phyloP scores from a whole-genome alignment of 2,888 invertebrate genomes.

The Mimumesa dahlbomi region DNA sequence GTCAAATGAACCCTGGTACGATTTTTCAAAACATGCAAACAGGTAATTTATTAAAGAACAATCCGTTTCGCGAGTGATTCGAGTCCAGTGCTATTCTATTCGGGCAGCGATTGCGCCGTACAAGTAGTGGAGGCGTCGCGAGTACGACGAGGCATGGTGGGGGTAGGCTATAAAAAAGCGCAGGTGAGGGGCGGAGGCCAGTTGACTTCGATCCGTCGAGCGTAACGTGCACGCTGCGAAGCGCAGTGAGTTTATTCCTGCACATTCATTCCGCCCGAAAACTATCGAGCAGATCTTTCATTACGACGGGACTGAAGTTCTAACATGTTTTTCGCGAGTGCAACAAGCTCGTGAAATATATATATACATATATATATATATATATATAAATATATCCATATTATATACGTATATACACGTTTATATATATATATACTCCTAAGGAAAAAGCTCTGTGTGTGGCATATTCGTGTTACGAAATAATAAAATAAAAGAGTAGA shows the following conservation, averaged over 20 bases:
- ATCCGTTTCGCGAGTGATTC: conserved; percentile 45
- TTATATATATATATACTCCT: conserved; percentile 1
- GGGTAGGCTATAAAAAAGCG: conserved; percentile 69
- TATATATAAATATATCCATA: too few species aligned
- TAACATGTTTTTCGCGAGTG: conserved; percentile 43
- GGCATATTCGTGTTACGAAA: conserved; percentile 26
- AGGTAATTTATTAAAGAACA: conserved; percentile 31
- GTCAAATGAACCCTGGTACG: too few species aligned
- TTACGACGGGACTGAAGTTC: neutral
- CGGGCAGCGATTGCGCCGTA: conserved; percentile 73
- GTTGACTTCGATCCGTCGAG: conserved; percentile 72
- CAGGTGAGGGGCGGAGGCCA: conserved; percentile 79
- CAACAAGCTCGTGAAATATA: conserved; percentile 30
- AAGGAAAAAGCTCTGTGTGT: conserved; percentile 24
- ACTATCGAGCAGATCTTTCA: neutral
- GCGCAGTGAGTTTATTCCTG: neutral
- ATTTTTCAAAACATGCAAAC: conserved; percentile 15
- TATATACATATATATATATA: too few species aligned
- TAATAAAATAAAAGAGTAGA: neutral
- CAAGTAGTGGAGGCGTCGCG: conserved; percentile 59
- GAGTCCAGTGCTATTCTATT: conserved; percentile 60
- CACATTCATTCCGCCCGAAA: conserved; percentile 19
- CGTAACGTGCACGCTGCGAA: neutral
- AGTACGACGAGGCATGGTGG: conserved; percentile 61
- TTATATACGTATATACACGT: too few species aligned